Percentiles rank a stretch among this genome's conserved stretches.
Conservation (phyloP, 2,797 vertebrate species). For the Rhadinocentrus ornatus region DNA sequence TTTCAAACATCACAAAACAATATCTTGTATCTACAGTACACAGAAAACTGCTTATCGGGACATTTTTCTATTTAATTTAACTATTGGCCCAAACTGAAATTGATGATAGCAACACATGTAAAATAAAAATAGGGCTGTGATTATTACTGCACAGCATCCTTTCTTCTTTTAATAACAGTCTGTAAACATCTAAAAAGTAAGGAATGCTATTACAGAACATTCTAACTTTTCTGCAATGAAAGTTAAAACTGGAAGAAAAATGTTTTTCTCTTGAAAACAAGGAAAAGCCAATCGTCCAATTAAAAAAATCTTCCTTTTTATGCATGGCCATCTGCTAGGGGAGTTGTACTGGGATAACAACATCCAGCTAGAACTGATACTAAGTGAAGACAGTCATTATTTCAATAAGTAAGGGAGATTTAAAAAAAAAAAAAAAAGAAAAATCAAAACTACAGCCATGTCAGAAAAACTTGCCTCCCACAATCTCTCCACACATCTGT, state of each 20-base stretch:
- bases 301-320: not conserved
- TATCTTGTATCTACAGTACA: too few relatives aligned
- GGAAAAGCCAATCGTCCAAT: not conserved
- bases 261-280: not conserved
- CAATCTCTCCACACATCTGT: not conserved
- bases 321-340: not conserved
- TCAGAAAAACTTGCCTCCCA: not conserved
- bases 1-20: too few relatives aligned
- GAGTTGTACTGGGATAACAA: not conserved
- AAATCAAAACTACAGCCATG: not conserved
- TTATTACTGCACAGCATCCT: too few relatives aligned
- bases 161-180: too few relatives aligned
- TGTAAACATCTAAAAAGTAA: too few relatives aligned
- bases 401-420: not conserved
- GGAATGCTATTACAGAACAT: too few relatives aligned
- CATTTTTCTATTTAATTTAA: too few relatives aligned
- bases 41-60: too few relatives aligned
- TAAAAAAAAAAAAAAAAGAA: not conserved
- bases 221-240: not conserved
- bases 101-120: not conserved
- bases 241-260: not conserved
- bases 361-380: not conserved
- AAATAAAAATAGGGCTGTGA: too few relatives aligned
- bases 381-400: not conserved
- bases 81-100: not conserved